Evolutionary conservation across 1,140 invertebrate species (phyloP).

Genomic region (Caenorhabditis remanei): DNA sequence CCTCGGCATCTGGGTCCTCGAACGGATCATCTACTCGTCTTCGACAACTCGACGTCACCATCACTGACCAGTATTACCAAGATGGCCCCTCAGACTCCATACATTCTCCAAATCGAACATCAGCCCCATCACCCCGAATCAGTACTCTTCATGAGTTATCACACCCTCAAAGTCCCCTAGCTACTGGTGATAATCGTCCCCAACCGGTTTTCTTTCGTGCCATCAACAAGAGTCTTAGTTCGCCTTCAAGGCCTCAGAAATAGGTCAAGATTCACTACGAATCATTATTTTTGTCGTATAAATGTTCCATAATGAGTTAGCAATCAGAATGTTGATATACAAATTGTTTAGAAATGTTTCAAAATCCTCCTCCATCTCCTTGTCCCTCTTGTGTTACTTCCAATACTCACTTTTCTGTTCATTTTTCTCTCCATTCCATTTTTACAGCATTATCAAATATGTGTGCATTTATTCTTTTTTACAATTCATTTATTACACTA

Average conservation of each 20-base stretch:
- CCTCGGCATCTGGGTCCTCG: neutral
- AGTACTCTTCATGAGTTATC: constrained; percentile 1
- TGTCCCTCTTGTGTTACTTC: too few relatives aligned
- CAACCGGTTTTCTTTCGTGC: constrained; percentile 47
- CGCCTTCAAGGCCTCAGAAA: neutral
- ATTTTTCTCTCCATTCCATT: too few relatives aligned
- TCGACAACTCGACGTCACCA: constrained; percentile 22
- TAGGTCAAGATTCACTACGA: neutral
- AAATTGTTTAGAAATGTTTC: too few relatives aligned
- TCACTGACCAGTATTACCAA: constrained; percentile 20
- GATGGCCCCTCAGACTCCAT: constrained; percentile 2
- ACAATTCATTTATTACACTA: constrained; percentile 2
- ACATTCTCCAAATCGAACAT: neutral
- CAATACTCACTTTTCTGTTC: too few relatives aligned
- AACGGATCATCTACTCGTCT: constrained; percentile 7
- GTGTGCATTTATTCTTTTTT: neutral
- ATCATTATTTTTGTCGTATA: too few relatives aligned
- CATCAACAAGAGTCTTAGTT: constrained; percentile 21
- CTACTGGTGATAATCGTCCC: neutral
- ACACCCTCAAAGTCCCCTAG: constrained; percentile 18
- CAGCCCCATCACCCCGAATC: neutral
- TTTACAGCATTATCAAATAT: too few relatives aligned
- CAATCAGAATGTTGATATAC: too few relatives aligned
- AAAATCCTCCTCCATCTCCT: too few relatives aligned
- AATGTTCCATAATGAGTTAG: too few relatives aligned